Conservation (phyloP, 1,140 invertebrate genomes). For the Philopotamus ludificatus region DNA sequence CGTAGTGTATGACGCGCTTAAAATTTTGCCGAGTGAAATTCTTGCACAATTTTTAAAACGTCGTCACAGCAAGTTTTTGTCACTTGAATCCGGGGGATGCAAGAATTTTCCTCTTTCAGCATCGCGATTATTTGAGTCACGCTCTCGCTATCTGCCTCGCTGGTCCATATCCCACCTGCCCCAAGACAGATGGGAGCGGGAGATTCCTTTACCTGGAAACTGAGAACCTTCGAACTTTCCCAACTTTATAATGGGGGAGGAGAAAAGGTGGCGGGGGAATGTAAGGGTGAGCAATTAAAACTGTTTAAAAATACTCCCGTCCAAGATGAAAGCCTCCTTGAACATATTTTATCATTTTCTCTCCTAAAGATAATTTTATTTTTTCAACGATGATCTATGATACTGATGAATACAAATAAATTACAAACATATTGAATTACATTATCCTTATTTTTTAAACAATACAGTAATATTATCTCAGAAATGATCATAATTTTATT, state of each 20-base stretch:
- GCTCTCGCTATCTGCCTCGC: not conserved
- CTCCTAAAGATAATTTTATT: too few species aligned
- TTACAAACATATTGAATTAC: too few species aligned
- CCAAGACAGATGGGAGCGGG: not conserved
- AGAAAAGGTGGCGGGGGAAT: not conserved
- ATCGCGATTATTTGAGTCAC: not conserved
- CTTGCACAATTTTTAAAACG: constrained; percentile 3
- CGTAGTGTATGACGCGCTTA: too few species aligned
- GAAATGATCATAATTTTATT: too few species aligned
- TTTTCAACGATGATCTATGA: too few species aligned
- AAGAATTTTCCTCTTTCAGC: constrained; percentile 2
- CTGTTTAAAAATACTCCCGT: not conserved
- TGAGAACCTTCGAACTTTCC: not conserved
- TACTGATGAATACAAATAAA: too few species aligned
- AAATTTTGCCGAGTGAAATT: constrained; percentile 1
- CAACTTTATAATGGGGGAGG: not conserved
- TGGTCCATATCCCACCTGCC: not conserved
- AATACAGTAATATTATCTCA: too few species aligned
- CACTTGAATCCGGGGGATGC: not conserved
- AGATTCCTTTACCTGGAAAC: not conserved
- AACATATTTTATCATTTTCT: too few species aligned
- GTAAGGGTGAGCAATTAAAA: not conserved
- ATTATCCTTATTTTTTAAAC: too few species aligned
- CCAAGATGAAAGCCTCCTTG: not conserved
- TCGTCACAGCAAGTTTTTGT: constrained; percentile 6